Evolutionary conservation across 2,888 invertebrate species (phyloP).

Genomic region (Zelleria hepariella): DNA sequence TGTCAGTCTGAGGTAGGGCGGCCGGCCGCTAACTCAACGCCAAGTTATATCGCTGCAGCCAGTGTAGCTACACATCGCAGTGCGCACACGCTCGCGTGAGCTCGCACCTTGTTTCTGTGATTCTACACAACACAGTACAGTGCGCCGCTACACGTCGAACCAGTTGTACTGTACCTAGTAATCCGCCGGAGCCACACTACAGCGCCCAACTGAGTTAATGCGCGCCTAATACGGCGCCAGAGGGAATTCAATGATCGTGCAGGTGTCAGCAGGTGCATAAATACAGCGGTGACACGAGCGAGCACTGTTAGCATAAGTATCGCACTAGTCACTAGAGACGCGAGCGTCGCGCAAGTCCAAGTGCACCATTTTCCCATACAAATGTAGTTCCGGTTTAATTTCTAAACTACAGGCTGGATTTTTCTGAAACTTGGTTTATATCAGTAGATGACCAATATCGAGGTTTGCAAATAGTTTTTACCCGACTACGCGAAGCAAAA

Average conservation of each 20-base stretch:
- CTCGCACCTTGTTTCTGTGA: background rate
- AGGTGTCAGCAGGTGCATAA: background rate
- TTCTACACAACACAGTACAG: background rate
- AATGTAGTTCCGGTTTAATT: no score
- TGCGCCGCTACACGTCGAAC: background rate
- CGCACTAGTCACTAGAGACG: background rate
- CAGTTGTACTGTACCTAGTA: no score
- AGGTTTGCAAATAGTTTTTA: no score
- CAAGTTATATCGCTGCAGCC: background rate
- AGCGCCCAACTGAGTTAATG: background rate
- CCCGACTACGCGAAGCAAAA: no score
- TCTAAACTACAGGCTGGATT: no score
- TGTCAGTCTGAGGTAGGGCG: no score
- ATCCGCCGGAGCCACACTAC: no score
- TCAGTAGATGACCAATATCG: no score
- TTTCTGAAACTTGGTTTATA: no score
- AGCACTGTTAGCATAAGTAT: background rate
- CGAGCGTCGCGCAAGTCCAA: no score
- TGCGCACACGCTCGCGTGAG: background rate
- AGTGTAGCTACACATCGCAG: background rate
- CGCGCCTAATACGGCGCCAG: background rate
- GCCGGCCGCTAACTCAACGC: background rate
- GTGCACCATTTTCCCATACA: no score
- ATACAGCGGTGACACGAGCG: background rate
- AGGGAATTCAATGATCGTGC: background rate